Evolutionary conservation across 2,888 invertebrate species (phyloP).

Genomic region (Merodon equestris): DNA sequence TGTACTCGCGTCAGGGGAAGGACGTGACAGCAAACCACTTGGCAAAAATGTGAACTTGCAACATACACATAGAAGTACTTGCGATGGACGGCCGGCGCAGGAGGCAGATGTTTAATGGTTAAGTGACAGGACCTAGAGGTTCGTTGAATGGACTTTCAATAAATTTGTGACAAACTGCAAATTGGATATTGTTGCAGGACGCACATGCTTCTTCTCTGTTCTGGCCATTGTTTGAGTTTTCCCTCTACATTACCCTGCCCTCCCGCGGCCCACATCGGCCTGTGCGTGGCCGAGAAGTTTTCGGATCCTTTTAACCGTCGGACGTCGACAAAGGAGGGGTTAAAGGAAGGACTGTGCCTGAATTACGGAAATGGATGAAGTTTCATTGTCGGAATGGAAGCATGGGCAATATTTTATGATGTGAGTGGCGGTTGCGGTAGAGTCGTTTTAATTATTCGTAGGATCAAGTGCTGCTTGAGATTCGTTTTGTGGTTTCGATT

Average conservation of each 20-base stretch:
- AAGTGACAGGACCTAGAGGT: background rate
- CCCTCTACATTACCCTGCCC: background rate
- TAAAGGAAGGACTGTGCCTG: conserved; percentile 26
- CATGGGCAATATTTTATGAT: conserved; percentile 19
- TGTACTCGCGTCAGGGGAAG: no score
- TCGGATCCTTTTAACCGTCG: conserved; percentile 5
- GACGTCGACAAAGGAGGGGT: background rate
- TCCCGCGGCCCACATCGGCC: conserved; percentile 1
- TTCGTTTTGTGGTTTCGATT: conserved; percentile 1
- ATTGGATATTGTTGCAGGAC: conserved; percentile 59
- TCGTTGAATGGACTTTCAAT: conserved; percentile 55
- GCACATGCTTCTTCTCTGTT: conserved; percentile 4
- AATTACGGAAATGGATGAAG: conserved; percentile 38
- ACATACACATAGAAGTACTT: conserved; percentile 25
- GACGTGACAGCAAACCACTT: no score
- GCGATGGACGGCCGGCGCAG: conserved; percentile 6
- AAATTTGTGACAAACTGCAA: conserved; percentile 67
- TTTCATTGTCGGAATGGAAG: conserved; percentile 24
- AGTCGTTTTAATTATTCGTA: conserved; percentile 13
- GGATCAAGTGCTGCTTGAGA: no score
- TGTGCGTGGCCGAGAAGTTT: conserved; percentile 10
- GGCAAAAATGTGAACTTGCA: conserved; percentile 56
- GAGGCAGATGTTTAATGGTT: background rate
- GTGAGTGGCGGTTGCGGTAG: conserved; percentile 8
- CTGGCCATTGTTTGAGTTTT: conserved; percentile 22